Percentiles rank a stretch among this genome's conserved stretches.
Evolutionary conservation across 1,140 invertebrate species (phyloP).

Genomic region (Eciton burchellii): DNA sequence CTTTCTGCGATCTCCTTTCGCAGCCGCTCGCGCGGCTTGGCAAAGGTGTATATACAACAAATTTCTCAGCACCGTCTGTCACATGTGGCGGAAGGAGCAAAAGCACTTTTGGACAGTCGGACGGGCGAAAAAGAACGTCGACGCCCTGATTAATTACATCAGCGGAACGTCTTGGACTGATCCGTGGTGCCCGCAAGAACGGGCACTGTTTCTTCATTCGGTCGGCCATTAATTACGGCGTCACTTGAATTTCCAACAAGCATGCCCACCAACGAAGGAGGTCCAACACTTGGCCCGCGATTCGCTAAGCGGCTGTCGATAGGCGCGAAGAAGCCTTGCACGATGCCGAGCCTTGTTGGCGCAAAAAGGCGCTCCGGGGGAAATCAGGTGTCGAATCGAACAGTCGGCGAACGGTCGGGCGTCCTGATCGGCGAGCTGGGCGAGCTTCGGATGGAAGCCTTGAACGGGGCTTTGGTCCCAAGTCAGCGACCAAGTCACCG

Average conservation of each 20-base stretch:
- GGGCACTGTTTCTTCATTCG: constrained; percentile 52
- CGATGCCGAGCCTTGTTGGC: constrained; percentile 15
- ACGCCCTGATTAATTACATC: constrained; percentile 70
- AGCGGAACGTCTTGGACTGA: constrained; percentile 56
- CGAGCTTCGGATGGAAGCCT: constrained; percentile 43
- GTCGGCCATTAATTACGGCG: constrained; percentile 72
- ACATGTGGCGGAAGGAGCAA: constrained; percentile 12
- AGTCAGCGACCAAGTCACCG: constrained; percentile 60
- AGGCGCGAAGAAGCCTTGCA: constrained; percentile 68
- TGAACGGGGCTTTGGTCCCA: constrained; percentile 51
- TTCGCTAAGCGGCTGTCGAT: constrained; percentile 62
- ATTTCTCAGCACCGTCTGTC: constrained; percentile 3
- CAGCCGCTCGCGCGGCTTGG: background rate
- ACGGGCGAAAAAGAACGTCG: constrained; percentile 68
- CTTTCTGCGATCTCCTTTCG: background rate
- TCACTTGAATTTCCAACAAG: constrained; percentile 75
- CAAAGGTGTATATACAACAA: constrained; percentile 24
- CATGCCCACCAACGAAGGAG: constrained; percentile 69
- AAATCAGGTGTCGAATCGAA: constrained; percentile 70
- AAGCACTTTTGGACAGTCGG: constrained; percentile 63
- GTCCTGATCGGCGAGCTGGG: constrained; percentile 38
- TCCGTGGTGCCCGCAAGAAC: constrained; percentile 64
- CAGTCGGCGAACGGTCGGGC: constrained; percentile 7
- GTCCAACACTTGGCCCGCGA: constrained; percentile 64
- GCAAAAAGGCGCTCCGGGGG: constrained; percentile 46